These are phyloP conservation scores for Malachius bipustulatus DNA, from an alignment of 2,888 invertebrate species.

Conservation along the genomic window DNA sequence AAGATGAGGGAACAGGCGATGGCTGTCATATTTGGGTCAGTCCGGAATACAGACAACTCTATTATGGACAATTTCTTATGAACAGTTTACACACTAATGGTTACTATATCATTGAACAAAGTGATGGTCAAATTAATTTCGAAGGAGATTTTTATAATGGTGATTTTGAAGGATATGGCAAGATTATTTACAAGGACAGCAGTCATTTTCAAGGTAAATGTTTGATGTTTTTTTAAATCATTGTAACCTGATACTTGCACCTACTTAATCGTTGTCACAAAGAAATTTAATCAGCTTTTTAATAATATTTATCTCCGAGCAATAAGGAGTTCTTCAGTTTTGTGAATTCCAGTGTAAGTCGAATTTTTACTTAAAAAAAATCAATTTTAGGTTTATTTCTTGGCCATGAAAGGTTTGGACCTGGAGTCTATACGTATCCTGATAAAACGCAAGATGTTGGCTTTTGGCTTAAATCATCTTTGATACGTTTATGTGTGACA, in stretches of 20 bases:
- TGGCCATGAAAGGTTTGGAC: constrained; percentile 44
- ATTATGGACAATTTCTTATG: neutral
- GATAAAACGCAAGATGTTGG: constrained; percentile 42
- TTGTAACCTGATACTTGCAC: too few species aligned
- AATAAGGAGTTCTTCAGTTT: too few species aligned
- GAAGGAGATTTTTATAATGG: constrained; percentile 43
- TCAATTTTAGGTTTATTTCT: too few species aligned
- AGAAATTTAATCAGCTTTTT: too few species aligned
- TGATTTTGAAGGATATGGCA: constrained; percentile 43
- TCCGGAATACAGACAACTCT: neutral
- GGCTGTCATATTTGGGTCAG: neutral
- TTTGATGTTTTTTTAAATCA: too few species aligned
- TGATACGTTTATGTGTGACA: constrained; percentile 28
- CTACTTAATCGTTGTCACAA: too few species aligned
- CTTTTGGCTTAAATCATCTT: constrained; percentile 40
- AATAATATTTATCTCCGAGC: too few species aligned
- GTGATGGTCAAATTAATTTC: constrained; percentile 32
- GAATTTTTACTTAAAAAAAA: too few species aligned
- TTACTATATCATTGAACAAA: neutral
- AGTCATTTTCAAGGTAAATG: constrained; percentile 36
- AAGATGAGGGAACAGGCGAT: neutral
- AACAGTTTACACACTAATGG: neutral
- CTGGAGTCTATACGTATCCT: constrained; percentile 40
- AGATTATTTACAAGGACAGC: constrained; percentile 41
- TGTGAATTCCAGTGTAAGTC: too few species aligned